These are phyloP conservation scores for Araneus ventricosus DNA, from an alignment of 1,140 invertebrate species.

Conservation along the genomic window DNA sequence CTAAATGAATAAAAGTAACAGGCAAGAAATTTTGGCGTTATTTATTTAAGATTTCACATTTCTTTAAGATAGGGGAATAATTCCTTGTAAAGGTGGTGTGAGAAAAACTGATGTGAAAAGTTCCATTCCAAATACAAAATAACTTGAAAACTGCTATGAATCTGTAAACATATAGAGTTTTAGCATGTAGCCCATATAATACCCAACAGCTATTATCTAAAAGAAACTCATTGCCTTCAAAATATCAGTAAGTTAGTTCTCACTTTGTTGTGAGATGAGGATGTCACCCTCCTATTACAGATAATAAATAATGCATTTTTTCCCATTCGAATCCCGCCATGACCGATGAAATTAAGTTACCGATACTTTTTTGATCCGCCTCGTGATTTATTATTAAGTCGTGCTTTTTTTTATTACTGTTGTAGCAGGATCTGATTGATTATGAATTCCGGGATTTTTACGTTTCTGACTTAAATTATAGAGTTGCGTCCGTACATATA, in stretches of 20 bases:
- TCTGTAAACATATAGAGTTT: no score
- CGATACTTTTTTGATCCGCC: conserved; percentile 42
- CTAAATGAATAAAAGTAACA: no score
- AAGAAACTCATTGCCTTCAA: not conserved
- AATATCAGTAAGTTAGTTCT: conserved; percentile 36
- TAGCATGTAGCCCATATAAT: no score
- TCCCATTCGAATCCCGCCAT: conserved; percentile 14
- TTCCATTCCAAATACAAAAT: no score
- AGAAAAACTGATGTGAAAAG: no score
- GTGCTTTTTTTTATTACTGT: conserved; percentile 54
- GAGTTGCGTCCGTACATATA: conserved; percentile 4
- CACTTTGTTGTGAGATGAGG: conserved; percentile 45
- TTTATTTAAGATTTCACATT: no score
- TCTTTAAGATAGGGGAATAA: no score
- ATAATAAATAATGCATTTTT: conserved; percentile 64
- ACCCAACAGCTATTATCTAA: no score
- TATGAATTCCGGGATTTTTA: conserved; percentile 58
- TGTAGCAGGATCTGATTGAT: conserved; percentile 50
- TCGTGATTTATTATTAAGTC: conserved; percentile 72
- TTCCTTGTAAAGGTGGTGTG: no score
- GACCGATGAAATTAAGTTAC: conserved; percentile 65
- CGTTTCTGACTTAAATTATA: conserved; percentile 54
- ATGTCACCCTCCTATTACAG: conserved; percentile 51
- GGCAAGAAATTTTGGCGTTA: no score
- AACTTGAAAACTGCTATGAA: no score